Base-by-base conservation (phyloP, 1,140 invertebrate species). In the Musca vetustissima region DNA sequence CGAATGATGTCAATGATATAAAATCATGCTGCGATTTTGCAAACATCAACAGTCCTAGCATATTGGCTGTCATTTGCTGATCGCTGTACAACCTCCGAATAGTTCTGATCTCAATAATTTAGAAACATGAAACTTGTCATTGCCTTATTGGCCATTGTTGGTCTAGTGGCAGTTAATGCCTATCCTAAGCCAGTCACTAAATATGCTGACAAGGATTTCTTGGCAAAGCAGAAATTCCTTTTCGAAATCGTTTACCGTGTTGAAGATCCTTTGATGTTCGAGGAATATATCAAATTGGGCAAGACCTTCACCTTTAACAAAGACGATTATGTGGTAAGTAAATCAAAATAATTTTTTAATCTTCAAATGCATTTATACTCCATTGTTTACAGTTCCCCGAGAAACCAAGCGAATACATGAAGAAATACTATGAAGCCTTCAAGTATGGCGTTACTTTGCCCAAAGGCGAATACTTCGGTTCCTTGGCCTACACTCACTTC, bases 221-320 rank as follows among this genome's bases (percentile, higher is more conserved):
- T 89, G 57, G 75, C 82, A 9, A 88, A 85, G 69, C 89, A 91
- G 83, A 84, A 85, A 52, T 82, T 86, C 32, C 83, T 89, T 13
- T 84, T 91, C 49, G 85, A 87, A 66, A 83, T 92, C n/a, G 79
- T 89, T 24, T 84, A 88, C 59, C 87, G 89, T 70, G 83, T 90
- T 1, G 85, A 85, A 71, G 76, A 78, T 67, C 75, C 77, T 0
- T 43, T 80, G 2, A 70, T 73, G 65, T 80, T 79, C 65, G n/a
- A n/a, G n/a, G n/a, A n/a, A n/a, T n/a, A n/a, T n/a, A n/a, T n/a
- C n/a, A n/a, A n/a, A n/a, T n/a, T n/a, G n/a, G n/a, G 77, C 25
- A 66, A 75, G n/a, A 52, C 71, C 0, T 64, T 77, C 15, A 61
- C 71, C 9, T 9, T 53, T 22, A 75, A 79, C 55, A 75, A 79